Evolutionary conservation across 2,888 invertebrate species (phyloP).

Genomic region (Andrena trimmerana): DNA sequence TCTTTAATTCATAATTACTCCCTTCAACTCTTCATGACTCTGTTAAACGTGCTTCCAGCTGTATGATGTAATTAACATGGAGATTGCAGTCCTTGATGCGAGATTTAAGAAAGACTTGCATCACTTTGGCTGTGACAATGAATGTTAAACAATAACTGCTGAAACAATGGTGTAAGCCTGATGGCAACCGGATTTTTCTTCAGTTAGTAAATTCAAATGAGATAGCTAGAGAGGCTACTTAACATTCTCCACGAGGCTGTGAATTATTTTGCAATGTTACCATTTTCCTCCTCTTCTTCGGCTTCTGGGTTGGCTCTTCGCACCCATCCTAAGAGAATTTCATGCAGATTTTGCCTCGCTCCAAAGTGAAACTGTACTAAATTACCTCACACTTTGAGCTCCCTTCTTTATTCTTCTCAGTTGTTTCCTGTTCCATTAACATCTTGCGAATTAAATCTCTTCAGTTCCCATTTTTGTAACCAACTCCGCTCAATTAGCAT

Average conservation of each 20-base stretch:
- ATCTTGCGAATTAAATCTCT: too few species aligned
- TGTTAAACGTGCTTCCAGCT: background rate
- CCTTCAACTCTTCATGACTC: background rate
- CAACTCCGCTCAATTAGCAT: too few species aligned
- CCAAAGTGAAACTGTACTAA: slow-evolving; percentile 19
- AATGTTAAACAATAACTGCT: slow-evolving; percentile 49
- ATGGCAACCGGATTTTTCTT: slow-evolving; percentile 32
- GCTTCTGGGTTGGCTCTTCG: background rate
- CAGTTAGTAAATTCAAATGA: slow-evolving; percentile 48
- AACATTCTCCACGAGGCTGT: slow-evolving; percentile 34
- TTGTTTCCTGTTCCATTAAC: background rate
- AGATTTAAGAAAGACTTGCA: slow-evolving; percentile 36
- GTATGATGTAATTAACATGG: slow-evolving; percentile 25
- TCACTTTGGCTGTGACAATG: slow-evolving; percentile 52
- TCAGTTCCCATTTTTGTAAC: too few species aligned
- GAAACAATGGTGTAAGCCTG: slow-evolving; percentile 41
- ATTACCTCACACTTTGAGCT: slow-evolving; percentile 19
- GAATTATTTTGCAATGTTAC: slow-evolving; percentile 36
- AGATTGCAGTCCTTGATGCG: slow-evolving; percentile 25
- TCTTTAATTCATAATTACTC: background rate
- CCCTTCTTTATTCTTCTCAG: background rate
- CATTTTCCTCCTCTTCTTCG: background rate
- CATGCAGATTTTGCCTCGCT: background rate
- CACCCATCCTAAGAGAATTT: background rate
- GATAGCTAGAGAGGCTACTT: slow-evolving; percentile 18